These are phyloP conservation scores for Whitmania pigra DNA, from an alignment of 1,140 invertebrate species.

Conservation along the genomic window DNA sequence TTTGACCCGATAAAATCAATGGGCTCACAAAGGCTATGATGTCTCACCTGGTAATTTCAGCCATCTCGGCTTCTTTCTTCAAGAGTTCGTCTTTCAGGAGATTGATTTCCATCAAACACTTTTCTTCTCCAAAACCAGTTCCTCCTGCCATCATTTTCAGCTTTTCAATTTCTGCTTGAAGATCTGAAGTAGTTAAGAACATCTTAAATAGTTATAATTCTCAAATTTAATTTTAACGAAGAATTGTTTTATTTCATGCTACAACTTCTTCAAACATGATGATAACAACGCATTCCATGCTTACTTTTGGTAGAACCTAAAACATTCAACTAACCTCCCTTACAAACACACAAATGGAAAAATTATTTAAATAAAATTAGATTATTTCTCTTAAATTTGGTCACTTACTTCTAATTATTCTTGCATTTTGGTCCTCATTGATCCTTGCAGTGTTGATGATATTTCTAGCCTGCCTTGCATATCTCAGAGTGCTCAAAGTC, in stretches of 20 bases:
- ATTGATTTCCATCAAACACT: constrained; percentile 38
- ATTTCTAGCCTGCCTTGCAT: constrained; percentile 38
- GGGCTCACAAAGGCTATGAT: no score
- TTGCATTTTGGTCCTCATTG: constrained; percentile 70
- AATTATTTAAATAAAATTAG: no score
- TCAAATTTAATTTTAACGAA: no score
- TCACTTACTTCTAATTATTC: constrained; percentile 68
- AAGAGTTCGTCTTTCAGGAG: constrained; percentile 30
- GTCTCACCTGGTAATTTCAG: constrained; percentile 44
- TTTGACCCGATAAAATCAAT: neutral
- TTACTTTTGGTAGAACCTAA: no score
- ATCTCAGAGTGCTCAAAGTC: constrained; percentile 65
- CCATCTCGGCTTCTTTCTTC: constrained; percentile 51
- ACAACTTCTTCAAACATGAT: no score
- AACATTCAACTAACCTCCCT: no score
- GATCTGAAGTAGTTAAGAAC: constrained; percentile 38
- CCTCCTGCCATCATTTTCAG: constrained; percentile 49
- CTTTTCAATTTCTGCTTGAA: constrained; percentile 56
- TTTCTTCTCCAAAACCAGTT: constrained; percentile 35
- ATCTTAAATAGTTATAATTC: no score
- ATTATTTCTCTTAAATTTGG: no score
- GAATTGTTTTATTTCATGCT: no score
- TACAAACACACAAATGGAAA: no score
- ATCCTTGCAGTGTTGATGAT: constrained; percentile 40
- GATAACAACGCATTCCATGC: no score